A percentile compares a stretch with the other conserved stretches of the same genome.
phyloP scores from a whole-genome alignment of 2,888 invertebrate genomes.

The Podotricha telesiphe region DNA sequence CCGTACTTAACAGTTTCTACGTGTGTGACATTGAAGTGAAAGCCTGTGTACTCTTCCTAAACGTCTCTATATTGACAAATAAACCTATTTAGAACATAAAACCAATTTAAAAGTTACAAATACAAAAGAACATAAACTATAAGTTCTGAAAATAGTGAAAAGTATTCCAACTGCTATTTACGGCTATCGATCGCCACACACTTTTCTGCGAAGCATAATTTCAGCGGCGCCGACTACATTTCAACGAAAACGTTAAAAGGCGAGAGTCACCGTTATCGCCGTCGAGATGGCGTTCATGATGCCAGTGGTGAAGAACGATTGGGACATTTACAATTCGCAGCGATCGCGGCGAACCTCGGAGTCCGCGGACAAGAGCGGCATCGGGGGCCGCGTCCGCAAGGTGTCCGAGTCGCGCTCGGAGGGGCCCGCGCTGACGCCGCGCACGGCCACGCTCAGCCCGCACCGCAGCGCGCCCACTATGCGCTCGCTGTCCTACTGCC shows the following conservation, averaged over 20 bases:
- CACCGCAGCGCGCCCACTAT: constrained; percentile 88
- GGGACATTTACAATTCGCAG: constrained; percentile 95
- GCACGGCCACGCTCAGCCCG: constrained; percentile 79
- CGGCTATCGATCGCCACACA: constrained; percentile 60
- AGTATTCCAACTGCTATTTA: constrained; percentile 42
- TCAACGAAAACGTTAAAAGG: constrained; percentile 74
- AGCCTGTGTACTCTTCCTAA: constrained; percentile 52
- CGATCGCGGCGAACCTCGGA: constrained; percentile 90
- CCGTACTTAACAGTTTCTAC: constrained; percentile 62
- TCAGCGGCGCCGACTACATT: constrained; percentile 59
- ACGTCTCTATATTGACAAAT: constrained; percentile 45
- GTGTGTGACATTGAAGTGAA: constrained; percentile 79
- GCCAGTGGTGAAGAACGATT: constrained; percentile 97
- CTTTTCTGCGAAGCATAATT: constrained; percentile 47
- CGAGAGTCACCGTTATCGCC: constrained; percentile 70
- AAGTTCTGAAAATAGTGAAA: constrained; percentile 49
- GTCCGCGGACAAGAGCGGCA: constrained; percentile 73
- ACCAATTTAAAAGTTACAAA: constrained; percentile 47
- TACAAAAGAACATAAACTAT: background rate
- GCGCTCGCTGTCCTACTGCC: constrained; percentile 82
- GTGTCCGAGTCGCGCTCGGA: constrained; percentile 90
- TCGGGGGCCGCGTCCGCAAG: constrained; percentile 70
- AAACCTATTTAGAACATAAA: constrained; percentile 50
- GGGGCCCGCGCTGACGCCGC: constrained; percentile 87
- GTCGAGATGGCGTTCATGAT: constrained; percentile 96